These are phyloP conservation scores for Morpho deidamia DNA, from an alignment of 2,888 invertebrate genomes.

Conservation along the genomic window DNA sequence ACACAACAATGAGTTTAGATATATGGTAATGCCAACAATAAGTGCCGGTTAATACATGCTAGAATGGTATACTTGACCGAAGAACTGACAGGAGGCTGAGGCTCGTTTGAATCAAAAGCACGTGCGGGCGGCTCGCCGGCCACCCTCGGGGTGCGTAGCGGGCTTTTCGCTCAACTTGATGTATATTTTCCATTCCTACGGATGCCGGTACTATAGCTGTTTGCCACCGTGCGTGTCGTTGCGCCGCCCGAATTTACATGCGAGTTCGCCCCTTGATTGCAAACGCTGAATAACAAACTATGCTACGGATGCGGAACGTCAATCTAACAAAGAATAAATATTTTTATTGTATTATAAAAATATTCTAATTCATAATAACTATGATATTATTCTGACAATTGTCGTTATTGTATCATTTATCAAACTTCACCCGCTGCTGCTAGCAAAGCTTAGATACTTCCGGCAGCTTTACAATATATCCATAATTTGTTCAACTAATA, in stretches of 20 bases:
- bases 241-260: slow-evolving; percentile 60
- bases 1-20: too few species aligned
- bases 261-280: slow-evolving; percentile 36
- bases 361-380: too few species aligned
- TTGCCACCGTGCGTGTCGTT: slow-evolving; percentile 49
- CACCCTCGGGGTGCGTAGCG: slow-evolving; percentile 68
- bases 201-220: slow-evolving; percentile 62
- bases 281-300: slow-evolving; percentile 16
- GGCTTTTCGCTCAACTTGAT: slow-evolving; percentile 76
- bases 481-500: too few species aligned
- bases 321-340: too few species aligned
- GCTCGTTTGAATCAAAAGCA: slow-evolving; percentile 76
- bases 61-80: slow-evolving; percentile 42
- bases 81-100: slow-evolving; percentile 47
- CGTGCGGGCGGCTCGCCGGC: slow-evolving; percentile 52
- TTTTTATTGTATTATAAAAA: too few species aligned
- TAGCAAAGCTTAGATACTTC: too few species aligned
- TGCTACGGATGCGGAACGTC: neutral
- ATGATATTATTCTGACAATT: too few species aligned
- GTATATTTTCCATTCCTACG: slow-evolving; percentile 76
- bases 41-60: slow-evolving; percentile 28
- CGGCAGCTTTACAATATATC: too few species aligned
- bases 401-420: too few species aligned
- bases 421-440: too few species aligned
- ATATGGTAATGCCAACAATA: slow-evolving; percentile 20